Evolutionary conservation across 2,888 invertebrate genomes (phyloP).

Genomic region (Pycnomerus fuliginosus): DNA sequence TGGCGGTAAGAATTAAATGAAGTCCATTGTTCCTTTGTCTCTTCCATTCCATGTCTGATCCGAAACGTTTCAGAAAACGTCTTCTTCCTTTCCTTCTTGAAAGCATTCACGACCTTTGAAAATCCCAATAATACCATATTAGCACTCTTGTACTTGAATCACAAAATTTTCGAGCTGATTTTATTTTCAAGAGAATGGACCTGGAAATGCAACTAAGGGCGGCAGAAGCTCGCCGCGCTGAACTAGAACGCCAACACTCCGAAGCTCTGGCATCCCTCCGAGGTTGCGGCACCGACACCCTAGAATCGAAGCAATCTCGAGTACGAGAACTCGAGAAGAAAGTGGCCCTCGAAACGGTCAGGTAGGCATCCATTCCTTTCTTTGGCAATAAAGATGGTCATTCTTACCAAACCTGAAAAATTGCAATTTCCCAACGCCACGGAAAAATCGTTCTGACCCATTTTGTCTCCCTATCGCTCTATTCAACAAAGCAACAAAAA

Average conservation of each 20-base stretch:
- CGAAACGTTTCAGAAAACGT: neutral
- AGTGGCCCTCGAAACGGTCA: slow-evolving; percentile 59
- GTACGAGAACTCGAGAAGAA: slow-evolving; percentile 91
- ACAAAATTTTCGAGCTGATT: neutral
- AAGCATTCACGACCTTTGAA: no score
- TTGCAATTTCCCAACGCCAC: no score
- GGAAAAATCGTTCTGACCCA: no score
- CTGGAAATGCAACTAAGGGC: slow-evolving; percentile 75
- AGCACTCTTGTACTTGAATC: no score
- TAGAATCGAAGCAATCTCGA: slow-evolving; percentile 75
- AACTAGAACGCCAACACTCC: slow-evolving; percentile 75
- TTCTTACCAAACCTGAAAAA: no score
- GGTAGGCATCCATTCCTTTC: no score
- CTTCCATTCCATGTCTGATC: neutral
- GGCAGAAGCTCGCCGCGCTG: slow-evolving; percentile 74
- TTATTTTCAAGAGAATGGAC: slow-evolving; percentile 54
- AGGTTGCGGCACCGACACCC: slow-evolving; percentile 61
- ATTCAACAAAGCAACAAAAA: no score
- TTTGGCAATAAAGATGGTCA: no score
- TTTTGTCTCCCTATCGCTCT: no score
- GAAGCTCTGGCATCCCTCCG: slow-evolving; percentile 66
- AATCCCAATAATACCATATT: no score
- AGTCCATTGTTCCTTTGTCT: no score
- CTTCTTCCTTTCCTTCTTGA: neutral
- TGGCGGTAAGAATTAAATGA: no score